Base-by-base conservation (phyloP, 2,797 vertebrate genomes). In the Manis pentadactyla region DNA sequence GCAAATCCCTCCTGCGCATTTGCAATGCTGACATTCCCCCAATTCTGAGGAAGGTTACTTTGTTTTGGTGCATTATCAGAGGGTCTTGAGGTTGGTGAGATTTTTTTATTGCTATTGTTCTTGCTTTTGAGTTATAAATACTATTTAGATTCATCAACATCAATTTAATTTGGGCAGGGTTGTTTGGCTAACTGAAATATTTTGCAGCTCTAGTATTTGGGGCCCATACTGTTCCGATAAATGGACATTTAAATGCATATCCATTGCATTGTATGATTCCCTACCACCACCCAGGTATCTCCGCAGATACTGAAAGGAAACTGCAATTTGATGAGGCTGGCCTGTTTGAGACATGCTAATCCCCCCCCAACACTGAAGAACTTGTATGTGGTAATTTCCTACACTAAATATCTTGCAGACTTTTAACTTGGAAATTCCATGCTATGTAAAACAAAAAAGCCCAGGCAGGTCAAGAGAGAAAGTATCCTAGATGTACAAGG, bases 401-500 rank as follows among this genome's bases (percentile, higher is more conserved):
- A n/a, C 13, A 27, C 23, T 53, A 87, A 83, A 61, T 66, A 85
- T 68, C 84, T 85, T 90, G 1, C 55, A 93, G 59, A 55, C 59
- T 63, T 92, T 87, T 73, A 75, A 68, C 59, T 92, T 93, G 64
- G 37, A 29, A 92, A 90, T 61, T 5, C 55, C 74, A 39, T 73
- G 51, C 66, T 93, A 88, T 93, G 59, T 78, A 90, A 87, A 61
- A 59, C 29, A 75, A 85, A 71, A 90, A 84, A 84, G 19, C 31
- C 25, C 85, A 77, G 31, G 31, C 23, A 71, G 71, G 53, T 92
- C 55, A 90, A 86, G 42, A 92, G 59, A 92, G 46, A 51, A 89
- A 25, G 6, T 55, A 2, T 15, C 68, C 55, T 39, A 86, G 37
- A 29, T 68, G 4, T 37, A 51, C 68, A 91, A 94, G 27, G 59